These are phyloP conservation scores for Entomyzon cyanotis DNA, from an alignment of 2,113 vertebrate genomes.

Conservation along the genomic window DNA sequence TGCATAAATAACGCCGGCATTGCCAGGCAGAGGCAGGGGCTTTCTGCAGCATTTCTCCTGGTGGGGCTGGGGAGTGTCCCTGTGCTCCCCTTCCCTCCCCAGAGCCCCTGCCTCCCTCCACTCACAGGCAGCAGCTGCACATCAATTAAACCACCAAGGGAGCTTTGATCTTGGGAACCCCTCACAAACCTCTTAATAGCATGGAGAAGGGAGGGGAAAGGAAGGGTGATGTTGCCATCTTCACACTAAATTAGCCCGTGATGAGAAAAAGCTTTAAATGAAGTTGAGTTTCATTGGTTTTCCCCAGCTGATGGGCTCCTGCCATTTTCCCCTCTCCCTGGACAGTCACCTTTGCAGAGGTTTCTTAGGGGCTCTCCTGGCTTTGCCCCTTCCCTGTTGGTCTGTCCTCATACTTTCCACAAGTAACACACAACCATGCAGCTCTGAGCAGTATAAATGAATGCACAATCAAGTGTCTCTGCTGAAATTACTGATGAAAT, in stretches of 20 bases:
- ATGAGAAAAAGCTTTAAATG: not conserved
- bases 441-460: constrained; percentile 21
- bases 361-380: not conserved
- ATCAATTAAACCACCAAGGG: not conserved
- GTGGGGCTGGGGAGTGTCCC: not conserved
- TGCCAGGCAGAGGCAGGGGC: not conserved
- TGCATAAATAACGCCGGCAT: constrained; percentile 67
- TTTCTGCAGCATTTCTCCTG: not conserved
- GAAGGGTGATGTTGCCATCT: not conserved
- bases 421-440: not conserved
- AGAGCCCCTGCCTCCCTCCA: not conserved
- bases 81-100: not conserved
- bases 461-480: not conserved
- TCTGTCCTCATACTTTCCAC: not conserved
- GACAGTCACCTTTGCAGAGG: not conserved
- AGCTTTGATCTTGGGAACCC: constrained; percentile 11
- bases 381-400: not conserved
- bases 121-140: not conserved
- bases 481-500: constrained; percentile 54
- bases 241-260: not conserved
- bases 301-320: not conserved
- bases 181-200: not conserved
- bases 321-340: not conserved
- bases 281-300: not conserved
- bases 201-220: not conserved